phyloP scores from a whole-genome alignment of 1,140 invertebrate genomes.

The Centruroides vittatus region DNA sequence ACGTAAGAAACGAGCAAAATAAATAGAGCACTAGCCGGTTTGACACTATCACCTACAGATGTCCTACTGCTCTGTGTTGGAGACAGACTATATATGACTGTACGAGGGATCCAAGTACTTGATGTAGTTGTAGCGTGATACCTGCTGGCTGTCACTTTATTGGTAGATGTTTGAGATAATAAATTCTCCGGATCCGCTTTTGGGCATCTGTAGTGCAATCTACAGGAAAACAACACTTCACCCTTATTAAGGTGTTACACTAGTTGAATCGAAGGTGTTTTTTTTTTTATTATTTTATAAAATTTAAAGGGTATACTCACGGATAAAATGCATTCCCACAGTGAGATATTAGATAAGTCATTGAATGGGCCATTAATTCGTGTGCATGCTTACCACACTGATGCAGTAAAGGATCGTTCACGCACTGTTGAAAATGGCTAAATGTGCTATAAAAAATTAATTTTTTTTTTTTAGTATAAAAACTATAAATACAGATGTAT shows the following conservation, averaged over 20 bases:
- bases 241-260: background rate
- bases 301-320: slow-evolving; percentile 3
- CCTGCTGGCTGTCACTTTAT: too few species aligned
- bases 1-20: too few species aligned
- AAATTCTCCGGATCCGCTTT: background rate
- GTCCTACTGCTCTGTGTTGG: slow-evolving; percentile 8
- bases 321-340: slow-evolving; percentile 14
- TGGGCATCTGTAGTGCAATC: slow-evolving; percentile 9
- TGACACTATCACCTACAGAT: background rate
- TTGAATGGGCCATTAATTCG: slow-evolving; percentile 19
- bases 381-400: slow-evolving; percentile 18
- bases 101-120: background rate
- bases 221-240: background rate
- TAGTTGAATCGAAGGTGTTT: background rate
- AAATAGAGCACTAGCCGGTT: too few species aligned
- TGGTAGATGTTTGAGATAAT: too few species aligned
- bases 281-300: background rate
- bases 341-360: slow-evolving; percentile 18
- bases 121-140: too few species aligned
- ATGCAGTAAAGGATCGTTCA: slow-evolving; percentile 17
- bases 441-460: slow-evolving; percentile 13
- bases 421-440: slow-evolving; percentile 20
- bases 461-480: background rate
- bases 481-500: too few species aligned
- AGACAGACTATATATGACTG: slow-evolving; percentile 9